Conservation (phyloP, 2,888 invertebrate species). For the Chrysomela aeneicollis region DNA sequence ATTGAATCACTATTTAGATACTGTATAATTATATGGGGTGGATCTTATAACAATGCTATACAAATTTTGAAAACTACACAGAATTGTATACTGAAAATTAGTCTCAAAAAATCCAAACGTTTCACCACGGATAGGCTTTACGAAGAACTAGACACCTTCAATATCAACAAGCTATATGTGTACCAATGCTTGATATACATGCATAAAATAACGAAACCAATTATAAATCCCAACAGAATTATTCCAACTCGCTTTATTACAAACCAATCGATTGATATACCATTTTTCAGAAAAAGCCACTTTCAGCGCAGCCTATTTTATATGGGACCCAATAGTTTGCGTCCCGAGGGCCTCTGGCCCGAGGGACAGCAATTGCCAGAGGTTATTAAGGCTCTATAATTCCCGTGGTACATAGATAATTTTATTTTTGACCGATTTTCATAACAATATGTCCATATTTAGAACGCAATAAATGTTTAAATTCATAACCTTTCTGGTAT, state of each 20-base stretch:
- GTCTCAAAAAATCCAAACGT: conserved; percentile 6
- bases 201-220: background rate
- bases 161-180: conserved; percentile 1
- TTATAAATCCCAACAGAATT: background rate
- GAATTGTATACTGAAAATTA: background rate
- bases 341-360: too few species aligned
- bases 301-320: conserved; percentile 6
- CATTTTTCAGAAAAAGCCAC: background rate
- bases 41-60: conserved; percentile 5
- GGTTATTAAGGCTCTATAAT: too few species aligned
- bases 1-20: conserved; percentile 8
- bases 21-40: conserved; percentile 4
- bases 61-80: conserved; percentile 4
- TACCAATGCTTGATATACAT: background rate
- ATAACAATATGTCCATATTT: too few species aligned
- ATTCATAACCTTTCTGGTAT: too few species aligned
- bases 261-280: background rate
- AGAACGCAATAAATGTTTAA: too few species aligned
- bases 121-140: conserved; percentile 7
- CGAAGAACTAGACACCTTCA: conserved; percentile 6
- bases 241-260: background rate
- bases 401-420: too few species aligned
- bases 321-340: too few species aligned
- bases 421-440: too few species aligned
- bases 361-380: too few species aligned